A percentile compares a stretch with the other conserved stretches of the same genome.
phyloP scores from a whole-genome alignment of 2,888 invertebrate genomes.

The Drosophila austrosaltans region DNA sequence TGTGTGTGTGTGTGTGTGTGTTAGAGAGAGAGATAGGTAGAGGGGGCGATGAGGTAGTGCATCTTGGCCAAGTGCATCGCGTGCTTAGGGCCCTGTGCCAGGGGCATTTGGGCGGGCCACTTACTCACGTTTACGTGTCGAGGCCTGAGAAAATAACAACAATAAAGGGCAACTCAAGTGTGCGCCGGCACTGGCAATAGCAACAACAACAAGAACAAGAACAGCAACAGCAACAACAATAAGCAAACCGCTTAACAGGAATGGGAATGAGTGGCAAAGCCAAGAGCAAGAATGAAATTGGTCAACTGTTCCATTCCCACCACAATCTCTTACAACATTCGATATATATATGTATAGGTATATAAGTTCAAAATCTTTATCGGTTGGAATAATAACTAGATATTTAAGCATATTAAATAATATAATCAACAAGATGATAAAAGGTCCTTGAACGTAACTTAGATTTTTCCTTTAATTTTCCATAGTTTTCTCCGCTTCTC shows the following conservation, averaged over 20 bases:
- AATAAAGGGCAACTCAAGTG: conserved; percentile 56
- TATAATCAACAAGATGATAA: no score
- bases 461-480: no score
- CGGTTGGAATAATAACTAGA: no score
- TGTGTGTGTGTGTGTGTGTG: no score
- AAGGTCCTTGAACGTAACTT: no score
- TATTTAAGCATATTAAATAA: no score
- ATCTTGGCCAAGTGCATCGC: conserved; percentile 77
- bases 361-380: no score
- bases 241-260: conserved; percentile 34
- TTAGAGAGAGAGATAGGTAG: neutral
- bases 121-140: conserved; percentile 50
- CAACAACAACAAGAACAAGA: conserved; percentile 42
- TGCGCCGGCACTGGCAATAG: conserved; percentile 37
- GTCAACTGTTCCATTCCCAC: conserved; percentile 36
- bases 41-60: conserved; percentile 15
- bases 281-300: conserved; percentile 48
- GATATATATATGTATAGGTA: neutral
- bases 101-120: conserved; percentile 41
- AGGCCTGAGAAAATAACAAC: conserved; percentile 38
- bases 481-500: no score
- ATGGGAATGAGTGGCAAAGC: conserved; percentile 43
- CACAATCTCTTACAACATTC: conserved; percentile 28
- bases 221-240: conserved; percentile 39
- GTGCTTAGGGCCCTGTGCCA: conserved; percentile 59